phyloP scores from a whole-genome alignment of 2,113 vertebrate genomes.

The Eudyptes chrysolophus region DNA sequence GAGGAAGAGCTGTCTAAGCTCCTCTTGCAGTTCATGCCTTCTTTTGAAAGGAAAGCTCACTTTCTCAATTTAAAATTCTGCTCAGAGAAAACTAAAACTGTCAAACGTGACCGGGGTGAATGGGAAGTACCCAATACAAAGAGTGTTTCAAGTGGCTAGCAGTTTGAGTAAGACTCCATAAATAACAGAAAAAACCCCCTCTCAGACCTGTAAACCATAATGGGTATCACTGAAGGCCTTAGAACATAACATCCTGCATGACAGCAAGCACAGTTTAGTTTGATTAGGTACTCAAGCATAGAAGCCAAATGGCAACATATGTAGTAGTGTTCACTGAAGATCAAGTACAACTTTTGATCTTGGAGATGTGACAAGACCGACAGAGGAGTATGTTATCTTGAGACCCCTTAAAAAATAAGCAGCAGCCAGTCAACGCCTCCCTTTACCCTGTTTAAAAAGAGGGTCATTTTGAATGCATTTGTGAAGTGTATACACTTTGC shows the following conservation, averaged over 20 bases:
- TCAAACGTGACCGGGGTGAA: not conserved
- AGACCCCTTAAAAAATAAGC: not conserved
- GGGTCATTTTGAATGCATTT: not conserved
- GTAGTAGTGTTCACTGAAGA: not conserved
- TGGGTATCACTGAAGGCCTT: not conserved
- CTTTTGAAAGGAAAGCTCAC: not conserved
- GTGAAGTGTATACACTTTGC: not conserved
- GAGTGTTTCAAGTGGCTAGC: not conserved
- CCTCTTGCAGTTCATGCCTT: rapidly evolving
- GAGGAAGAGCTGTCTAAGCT: not conserved
- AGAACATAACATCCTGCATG: not conserved
- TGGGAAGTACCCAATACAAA: not conserved
- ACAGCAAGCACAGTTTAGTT: not conserved
- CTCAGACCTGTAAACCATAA: not conserved
- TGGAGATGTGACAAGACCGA: not conserved
- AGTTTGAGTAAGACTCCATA: not conserved
- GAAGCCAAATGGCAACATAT: not conserved
- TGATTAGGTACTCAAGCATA: not conserved
- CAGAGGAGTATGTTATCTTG: not conserved
- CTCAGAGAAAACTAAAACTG: not conserved
- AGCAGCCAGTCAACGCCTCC: not conserved
- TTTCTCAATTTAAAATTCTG: not conserved
- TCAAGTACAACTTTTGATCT: not conserved
- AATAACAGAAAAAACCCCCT: not conserved
- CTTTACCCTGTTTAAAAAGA: not conserved